Percentiles rank a stretch among this genome's conserved stretches.
phyloP scores from a whole-genome alignment of 2,113 vertebrate genomes.

The Lophotis ruficrista region DNA sequence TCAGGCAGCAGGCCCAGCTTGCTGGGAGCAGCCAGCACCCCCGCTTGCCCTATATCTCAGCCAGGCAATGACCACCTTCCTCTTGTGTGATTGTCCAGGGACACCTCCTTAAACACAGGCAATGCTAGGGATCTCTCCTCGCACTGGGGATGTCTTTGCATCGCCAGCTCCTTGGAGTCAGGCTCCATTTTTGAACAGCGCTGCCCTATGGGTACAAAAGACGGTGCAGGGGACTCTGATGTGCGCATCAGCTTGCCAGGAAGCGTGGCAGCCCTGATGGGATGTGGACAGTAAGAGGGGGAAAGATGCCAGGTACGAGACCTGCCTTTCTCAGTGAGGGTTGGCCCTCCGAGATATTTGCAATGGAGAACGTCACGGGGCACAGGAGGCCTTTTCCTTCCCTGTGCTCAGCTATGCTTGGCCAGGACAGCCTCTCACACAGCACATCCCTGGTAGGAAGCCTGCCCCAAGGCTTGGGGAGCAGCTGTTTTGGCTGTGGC shows the following conservation, averaged over 20 bases:
- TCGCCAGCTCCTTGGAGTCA: neutral
- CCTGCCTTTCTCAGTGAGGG: neutral
- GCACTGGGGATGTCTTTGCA: neutral
- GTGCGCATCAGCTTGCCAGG: neutral
- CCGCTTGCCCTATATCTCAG: neutral
- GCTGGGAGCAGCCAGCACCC: neutral
- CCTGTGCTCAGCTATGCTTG: neutral
- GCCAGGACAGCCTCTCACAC: neutral
- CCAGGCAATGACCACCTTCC: neutral
- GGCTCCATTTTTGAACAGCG: rapidly evolving
- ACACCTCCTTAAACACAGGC: neutral
- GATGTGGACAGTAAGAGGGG: neutral
- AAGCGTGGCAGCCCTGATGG: neutral
- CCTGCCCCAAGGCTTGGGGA: neutral
- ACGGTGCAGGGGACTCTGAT: neutral
- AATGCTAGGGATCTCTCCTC: neutral
- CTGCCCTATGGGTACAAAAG: neutral
- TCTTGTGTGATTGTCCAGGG: neutral
- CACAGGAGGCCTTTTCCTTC: neutral
- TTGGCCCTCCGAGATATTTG: neutral
- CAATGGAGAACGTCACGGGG: rapidly evolving
- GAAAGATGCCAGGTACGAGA: neutral
- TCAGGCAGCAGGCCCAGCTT: neutral
- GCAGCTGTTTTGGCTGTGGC: neutral
- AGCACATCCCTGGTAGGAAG: neutral